phyloP scores from a whole-genome alignment of 1,140 invertebrate genomes.

The Drosophila nasuta region DNA sequence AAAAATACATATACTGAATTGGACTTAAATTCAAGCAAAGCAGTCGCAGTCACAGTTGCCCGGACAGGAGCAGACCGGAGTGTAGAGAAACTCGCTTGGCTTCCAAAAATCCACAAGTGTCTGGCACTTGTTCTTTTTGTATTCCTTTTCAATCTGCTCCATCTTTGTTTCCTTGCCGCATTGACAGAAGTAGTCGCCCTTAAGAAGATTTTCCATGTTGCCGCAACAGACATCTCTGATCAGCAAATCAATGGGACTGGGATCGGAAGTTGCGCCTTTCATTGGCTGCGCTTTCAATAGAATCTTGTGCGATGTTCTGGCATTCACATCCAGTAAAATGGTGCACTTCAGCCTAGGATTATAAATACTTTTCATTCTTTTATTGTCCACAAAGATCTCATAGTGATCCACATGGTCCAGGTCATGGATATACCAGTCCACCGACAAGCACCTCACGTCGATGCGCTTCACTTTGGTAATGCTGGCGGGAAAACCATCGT shows the following conservation, averaged over 20 bases:
- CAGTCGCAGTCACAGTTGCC: conserved; percentile 28
- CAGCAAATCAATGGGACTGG: conserved; percentile 39
- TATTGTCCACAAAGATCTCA: conserved; percentile 53
- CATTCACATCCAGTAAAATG: conserved; percentile 56
- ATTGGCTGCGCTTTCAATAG: conserved; percentile 45
- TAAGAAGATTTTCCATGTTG: conserved; percentile 26
- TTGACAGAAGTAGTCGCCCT: conserved; percentile 43
- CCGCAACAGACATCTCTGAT: conserved; percentile 53
- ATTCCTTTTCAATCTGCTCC: conserved; percentile 12
- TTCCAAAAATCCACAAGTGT: conserved; percentile 61
- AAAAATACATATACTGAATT: background rate
- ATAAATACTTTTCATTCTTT: conserved; percentile 38
- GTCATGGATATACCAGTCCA: conserved; percentile 64
- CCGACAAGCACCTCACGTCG: conserved; percentile 31
- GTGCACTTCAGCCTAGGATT: conserved; percentile 35
- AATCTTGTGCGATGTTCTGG: conserved; percentile 38
- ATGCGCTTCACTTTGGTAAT: conserved; percentile 44
- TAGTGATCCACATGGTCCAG: conserved; percentile 52
- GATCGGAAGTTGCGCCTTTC: background rate
- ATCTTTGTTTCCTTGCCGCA: conserved; percentile 26
- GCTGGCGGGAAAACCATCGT: conserved; percentile 44
- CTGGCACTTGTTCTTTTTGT: conserved; percentile 22
- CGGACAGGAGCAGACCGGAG: conserved; percentile 27
- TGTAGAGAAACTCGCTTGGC: conserved; percentile 62
- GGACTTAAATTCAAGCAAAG: background rate